phyloP scores from a whole-genome alignment of 1,140 invertebrate species.

The Achroia grisella region DNA sequence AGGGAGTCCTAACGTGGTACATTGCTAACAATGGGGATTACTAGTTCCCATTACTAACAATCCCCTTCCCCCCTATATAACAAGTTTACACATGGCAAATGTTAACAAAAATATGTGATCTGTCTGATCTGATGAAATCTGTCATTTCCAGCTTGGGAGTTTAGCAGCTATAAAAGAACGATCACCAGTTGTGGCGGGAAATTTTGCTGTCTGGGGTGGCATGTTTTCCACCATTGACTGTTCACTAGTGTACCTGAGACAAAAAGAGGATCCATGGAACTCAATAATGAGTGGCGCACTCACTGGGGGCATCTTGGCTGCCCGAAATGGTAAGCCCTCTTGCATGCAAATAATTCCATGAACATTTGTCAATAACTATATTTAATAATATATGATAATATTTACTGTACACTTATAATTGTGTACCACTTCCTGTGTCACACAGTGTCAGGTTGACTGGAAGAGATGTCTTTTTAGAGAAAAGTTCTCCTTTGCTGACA shows the following conservation, averaged over 20 bases:
- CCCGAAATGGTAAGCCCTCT: constrained; percentile 92
- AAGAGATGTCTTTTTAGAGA: too few relatives aligned
- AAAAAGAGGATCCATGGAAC: constrained; percentile 99
- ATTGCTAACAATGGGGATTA: too few relatives aligned
- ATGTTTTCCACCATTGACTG: constrained; percentile 99
- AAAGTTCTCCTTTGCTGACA: too few relatives aligned
- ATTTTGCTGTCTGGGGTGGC: constrained; percentile 95
- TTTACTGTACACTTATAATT: too few relatives aligned
- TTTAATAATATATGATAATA: too few relatives aligned
- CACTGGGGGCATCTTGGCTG: constrained; percentile 95
- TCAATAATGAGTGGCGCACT: constrained; percentile 97
- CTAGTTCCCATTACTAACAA: too few relatives aligned
- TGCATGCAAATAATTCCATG: too few relatives aligned
- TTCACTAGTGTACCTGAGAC: constrained; percentile 92
- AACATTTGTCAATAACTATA: too few relatives aligned
- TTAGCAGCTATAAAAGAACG: constrained; percentile 89
- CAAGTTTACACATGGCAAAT: not conserved
- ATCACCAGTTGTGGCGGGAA: constrained; percentile 94
- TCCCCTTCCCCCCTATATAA: too few relatives aligned
- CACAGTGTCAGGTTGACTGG: too few relatives aligned
- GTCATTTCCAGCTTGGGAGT: constrained; percentile 78
- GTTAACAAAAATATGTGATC: not conserved
- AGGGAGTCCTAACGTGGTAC: too few relatives aligned
- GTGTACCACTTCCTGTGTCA: too few relatives aligned
- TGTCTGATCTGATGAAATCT: not conserved